Base-by-base conservation (phyloP, 2,113 vertebrate species). In the Burhinus bistriatus region DNA sequence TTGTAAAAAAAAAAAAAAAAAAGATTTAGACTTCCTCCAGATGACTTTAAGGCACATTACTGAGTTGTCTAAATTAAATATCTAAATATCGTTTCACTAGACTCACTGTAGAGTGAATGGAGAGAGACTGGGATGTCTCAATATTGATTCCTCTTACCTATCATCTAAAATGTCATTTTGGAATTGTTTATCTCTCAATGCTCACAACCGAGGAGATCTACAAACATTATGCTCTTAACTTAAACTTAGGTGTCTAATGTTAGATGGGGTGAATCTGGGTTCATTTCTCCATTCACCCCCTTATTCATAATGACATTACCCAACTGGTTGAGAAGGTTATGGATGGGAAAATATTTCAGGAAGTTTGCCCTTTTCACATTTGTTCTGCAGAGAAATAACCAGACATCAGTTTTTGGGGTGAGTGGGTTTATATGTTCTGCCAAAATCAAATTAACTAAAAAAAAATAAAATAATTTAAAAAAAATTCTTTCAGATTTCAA, bases 341-440 rank as follows among this genome's bases (percentile, higher is more conserved):
- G 17, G 7, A 34, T n/a, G 14, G 14, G 9, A 76, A 87, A 61
- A 34, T 68, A 72, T 52, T 69, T 80, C 23, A 55, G 22, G 2
- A 78, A 45, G 7, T 69, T 90, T 83, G 3, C 6, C 4, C 2
- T 70, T 9, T 75, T 58, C 13, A 40, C 4, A 4, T 68, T 73
- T 72, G 40, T 42, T 79, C 11, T 80, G 3, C 11, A 61, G 17
- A 54, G 18, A 88, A 69, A 76, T 44, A 83, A 42, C 1, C 4
- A 59, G 22, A n/a, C 2, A 69, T 20, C 2, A 20, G 0, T 30
- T 23, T 66, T 23, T 1, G 5, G 2, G 25, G 17, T 34, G 15
- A 9, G 1, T 65, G 14, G 9, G 10, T 25, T 70, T 45, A 38
- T 72, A 22, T 49, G 23, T 61, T 65, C 23, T 78, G 1, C 13